A percentile compares a stretch with the other conserved stretches of the same genome.
Evolutionary conservation across 2,888 invertebrate species (phyloP).

Genomic region (Cylindroiulus punctatus): DNA sequence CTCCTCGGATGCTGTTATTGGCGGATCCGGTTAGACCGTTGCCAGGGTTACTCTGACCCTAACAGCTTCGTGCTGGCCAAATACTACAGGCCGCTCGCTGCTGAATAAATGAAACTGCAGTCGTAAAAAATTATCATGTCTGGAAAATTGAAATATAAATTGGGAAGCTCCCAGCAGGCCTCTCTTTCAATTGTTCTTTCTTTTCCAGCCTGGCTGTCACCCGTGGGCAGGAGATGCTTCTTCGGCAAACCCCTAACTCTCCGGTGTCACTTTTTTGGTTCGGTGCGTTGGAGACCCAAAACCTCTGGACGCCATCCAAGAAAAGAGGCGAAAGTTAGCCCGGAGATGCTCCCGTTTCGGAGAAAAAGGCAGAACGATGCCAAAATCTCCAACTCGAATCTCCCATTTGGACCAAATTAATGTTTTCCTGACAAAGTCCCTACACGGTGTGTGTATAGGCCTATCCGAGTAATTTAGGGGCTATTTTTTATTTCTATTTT

Average conservation of each 20-base stretch:
- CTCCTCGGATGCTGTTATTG: not conserved
- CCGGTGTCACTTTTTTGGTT: conserved; percentile 36
- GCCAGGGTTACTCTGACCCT: not conserved
- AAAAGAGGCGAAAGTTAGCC: conserved; percentile 28
- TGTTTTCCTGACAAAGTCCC: conserved; percentile 40
- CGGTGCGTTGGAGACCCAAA: conserved; percentile 34
- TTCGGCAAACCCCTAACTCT: not conserved
- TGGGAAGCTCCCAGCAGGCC: not conserved
- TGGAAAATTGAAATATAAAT: not conserved
- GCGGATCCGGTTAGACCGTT: not conserved
- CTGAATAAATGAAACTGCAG: not conserved
- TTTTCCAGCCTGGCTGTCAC: not conserved
- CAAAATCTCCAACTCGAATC: conserved; percentile 25
- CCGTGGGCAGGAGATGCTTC: not conserved
- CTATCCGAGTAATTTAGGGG: not conserved
- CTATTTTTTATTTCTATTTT: conserved; percentile 38
- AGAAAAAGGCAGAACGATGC: conserved; percentile 25
- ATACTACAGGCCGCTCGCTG: not conserved
- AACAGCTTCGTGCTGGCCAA: not conserved
- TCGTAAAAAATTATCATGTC: not conserved
- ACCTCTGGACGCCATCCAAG: conserved; percentile 42
- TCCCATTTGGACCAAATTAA: conserved; percentile 38
- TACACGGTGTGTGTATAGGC: conserved; percentile 15
- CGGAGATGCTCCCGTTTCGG: conserved; percentile 37
- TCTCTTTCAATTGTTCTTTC: not conserved